Evolutionary conservation across 2,113 vertebrate genomes (phyloP).

Genomic region (Onychostoma macrolepis): DNA sequence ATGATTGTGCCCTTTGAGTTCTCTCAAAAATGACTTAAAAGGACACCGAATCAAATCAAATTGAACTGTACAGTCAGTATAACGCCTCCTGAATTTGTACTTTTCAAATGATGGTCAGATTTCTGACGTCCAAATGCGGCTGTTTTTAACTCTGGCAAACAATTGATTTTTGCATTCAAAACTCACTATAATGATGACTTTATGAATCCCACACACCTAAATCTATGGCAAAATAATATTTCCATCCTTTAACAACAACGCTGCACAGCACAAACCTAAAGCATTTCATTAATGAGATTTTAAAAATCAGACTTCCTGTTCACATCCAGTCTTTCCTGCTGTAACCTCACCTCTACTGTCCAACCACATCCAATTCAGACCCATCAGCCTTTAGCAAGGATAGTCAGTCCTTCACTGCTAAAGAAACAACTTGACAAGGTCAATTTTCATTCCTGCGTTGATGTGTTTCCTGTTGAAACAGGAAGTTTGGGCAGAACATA

Average conservation of each 20-base stretch:
- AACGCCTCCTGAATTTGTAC: conserved; percentile 17
- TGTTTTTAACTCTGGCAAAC: background rate
- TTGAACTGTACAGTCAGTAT: background rate
- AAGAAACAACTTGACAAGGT: conserved; percentile 18
- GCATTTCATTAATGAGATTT: background rate
- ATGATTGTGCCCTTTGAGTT: conserved; percentile 16
- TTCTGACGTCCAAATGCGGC: background rate
- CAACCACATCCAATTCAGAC: background rate
- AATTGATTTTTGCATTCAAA: background rate
- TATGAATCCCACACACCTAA: background rate
- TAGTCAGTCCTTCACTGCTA: conserved; percentile 10
- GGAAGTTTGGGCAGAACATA: background rate
- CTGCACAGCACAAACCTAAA: background rate
- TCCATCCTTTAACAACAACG: background rate
- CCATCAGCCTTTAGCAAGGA: conserved; percentile 26
- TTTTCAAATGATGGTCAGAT: conserved; percentile 20
- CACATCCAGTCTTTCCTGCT: background rate
- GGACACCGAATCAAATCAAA: conserved; percentile 6
- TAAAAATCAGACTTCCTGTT: background rate
- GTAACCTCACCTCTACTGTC: conserved; percentile 28
- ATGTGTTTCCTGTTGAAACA: background rate
- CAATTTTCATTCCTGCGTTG: background rate
- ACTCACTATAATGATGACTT: background rate
- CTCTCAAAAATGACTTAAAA: conserved; percentile 9
- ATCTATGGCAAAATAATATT: background rate